Percentiles rank a stretch among this genome's conserved stretches.
phyloP scores from a whole-genome alignment of 2,888 invertebrate species.

The Conistra vaccinii region DNA sequence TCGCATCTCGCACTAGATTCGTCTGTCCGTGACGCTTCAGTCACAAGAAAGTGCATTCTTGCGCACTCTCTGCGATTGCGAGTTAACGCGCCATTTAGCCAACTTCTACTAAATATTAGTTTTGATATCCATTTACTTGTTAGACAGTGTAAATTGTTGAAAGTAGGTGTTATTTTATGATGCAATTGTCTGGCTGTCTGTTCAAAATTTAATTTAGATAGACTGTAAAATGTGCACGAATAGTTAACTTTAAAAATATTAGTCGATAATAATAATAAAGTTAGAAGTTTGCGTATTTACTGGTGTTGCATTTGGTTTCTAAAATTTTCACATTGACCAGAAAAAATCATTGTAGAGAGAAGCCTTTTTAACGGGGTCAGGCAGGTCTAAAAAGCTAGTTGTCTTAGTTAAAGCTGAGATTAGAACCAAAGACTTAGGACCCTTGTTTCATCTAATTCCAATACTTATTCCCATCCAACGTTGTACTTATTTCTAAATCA shows the following conservation, averaged over 20 bases:
- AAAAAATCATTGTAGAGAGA: no score
- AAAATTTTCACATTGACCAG: background rate
- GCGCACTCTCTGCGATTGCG: slow-evolving; percentile 56
- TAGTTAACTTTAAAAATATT: background rate
- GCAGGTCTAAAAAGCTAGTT: background rate
- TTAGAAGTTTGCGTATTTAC: background rate
- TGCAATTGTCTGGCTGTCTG: slow-evolving; percentile 6
- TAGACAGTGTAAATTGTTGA: slow-evolving; percentile 27
- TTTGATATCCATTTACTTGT: slow-evolving; percentile 32
- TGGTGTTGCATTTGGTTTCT: background rate
- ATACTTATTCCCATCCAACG: no score
- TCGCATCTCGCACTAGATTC: slow-evolving; percentile 59
- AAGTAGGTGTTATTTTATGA: slow-evolving; percentile 26
- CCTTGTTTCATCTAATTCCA: background rate
- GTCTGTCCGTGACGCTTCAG: slow-evolving; percentile 75
- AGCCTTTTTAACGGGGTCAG: background rate
- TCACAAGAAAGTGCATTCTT: slow-evolving; percentile 80
- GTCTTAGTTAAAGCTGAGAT: background rate
- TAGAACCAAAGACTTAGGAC: background rate
- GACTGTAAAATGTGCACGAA: background rate
- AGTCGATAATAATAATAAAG: background rate
- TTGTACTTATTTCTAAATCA: background rate
- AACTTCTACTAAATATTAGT: slow-evolving; percentile 53
- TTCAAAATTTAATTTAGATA: background rate
- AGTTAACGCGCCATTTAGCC: slow-evolving; percentile 62